Evolutionary conservation across 2,888 invertebrate genomes (phyloP).

Genomic region (Aphidius colemani): DNA sequence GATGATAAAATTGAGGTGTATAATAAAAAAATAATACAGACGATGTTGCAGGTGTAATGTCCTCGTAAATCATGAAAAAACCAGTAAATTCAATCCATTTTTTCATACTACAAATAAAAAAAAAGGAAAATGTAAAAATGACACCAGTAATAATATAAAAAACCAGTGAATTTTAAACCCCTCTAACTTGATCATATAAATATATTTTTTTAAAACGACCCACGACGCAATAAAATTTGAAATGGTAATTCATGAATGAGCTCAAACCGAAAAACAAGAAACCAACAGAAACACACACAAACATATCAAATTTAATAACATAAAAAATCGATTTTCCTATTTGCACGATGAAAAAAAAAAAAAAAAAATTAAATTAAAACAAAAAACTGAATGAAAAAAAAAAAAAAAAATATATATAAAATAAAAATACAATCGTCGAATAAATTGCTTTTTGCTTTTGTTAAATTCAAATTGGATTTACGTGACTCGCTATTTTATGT

Average conservation of each 20-base stretch:
- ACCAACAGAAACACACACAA: neutral
- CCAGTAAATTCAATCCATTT: conserved; percentile 43
- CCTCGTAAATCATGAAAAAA: conserved; percentile 45
- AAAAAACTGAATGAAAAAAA: neutral
- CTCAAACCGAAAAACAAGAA: conserved; percentile 11
- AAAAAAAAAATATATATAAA: too few species aligned
- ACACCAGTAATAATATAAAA: conserved; percentile 40
- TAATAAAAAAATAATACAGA: conserved; percentile 13
- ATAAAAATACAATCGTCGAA: too few species aligned
- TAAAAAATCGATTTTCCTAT: too few species aligned
- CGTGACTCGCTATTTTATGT: too few species aligned
- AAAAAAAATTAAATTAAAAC: too few species aligned
- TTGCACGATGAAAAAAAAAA: too few species aligned
- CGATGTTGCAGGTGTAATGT: conserved; percentile 42
- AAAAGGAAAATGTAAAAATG: conserved; percentile 31
- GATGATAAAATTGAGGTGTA: neutral
- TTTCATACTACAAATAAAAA: conserved; percentile 26
- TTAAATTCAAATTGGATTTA: too few species aligned
- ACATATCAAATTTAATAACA: too few species aligned
- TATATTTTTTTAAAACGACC: neutral
- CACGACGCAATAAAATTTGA: conserved; percentile 36
- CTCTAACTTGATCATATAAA: conserved; percentile 9
- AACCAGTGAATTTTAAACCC: conserved; percentile 16
- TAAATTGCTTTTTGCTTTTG: too few species aligned
- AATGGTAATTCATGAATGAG: conserved; percentile 38